Conservation (phyloP, 2,797 vertebrate genomes). For the Adelosebastes latens region DNA sequence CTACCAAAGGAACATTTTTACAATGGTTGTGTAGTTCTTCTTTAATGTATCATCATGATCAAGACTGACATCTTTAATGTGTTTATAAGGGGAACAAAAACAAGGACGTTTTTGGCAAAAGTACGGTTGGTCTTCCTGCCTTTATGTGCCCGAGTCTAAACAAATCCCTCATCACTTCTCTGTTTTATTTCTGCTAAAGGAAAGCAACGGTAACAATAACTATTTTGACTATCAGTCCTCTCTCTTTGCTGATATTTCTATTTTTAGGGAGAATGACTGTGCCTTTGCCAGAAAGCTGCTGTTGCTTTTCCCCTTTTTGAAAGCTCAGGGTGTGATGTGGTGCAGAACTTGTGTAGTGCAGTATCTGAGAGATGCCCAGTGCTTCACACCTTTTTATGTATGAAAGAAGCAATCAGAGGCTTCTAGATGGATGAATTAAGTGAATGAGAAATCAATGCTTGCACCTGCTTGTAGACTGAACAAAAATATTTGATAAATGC, state of each 20-base stretch:
- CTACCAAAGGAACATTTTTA: slow-evolving; percentile 53
- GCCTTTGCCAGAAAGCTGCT: slow-evolving; percentile 77
- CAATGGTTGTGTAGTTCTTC: slow-evolving; percentile 71
- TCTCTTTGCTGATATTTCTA: slow-evolving; percentile 3
- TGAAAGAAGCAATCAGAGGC: neutral
- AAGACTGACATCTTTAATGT: slow-evolving; percentile 61
- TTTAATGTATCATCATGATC: slow-evolving; percentile 32
- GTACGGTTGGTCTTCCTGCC: slow-evolving; percentile 76
- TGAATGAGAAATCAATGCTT: slow-evolving; percentile 13
- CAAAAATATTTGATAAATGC: neutral
- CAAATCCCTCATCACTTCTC: slow-evolving; percentile 31
- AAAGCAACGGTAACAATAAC: slow-evolving; percentile 67
- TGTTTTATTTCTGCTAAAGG: slow-evolving; percentile 53
- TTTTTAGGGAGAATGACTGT: slow-evolving; percentile 61
- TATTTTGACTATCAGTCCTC: slow-evolving; percentile 28
- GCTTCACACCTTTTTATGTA: slow-evolving; percentile 54
- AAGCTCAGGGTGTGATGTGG: slow-evolving; percentile 67
- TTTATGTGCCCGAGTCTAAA: slow-evolving; percentile 40
- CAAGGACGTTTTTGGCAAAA: slow-evolving; percentile 72
- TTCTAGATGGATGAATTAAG: slow-evolving; percentile 14
- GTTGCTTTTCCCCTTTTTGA: slow-evolving; percentile 63
- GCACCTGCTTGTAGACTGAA: slow-evolving; percentile 33
- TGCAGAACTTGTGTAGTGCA: slow-evolving; percentile 66
- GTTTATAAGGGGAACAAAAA: slow-evolving; percentile 63
- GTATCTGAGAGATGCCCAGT: slow-evolving; percentile 62